These are phyloP conservation scores for Vicugna pacos DNA, from an alignment of 2,113 vertebrate species.

Conservation along the genomic window DNA sequence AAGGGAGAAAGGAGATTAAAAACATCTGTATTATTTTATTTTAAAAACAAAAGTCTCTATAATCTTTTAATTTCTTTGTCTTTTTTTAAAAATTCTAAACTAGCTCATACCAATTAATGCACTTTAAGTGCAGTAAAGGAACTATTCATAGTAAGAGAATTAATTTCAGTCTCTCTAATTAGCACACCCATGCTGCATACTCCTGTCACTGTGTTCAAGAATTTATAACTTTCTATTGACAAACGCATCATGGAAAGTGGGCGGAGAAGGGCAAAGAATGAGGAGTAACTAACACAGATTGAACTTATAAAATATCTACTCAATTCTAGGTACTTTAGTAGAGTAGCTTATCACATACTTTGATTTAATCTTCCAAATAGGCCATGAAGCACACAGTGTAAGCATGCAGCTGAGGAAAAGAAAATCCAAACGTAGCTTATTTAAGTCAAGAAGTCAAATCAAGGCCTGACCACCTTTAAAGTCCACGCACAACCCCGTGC, in stretches of 20 bases:
- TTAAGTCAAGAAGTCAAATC: conserved; percentile 13
- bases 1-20: background rate
- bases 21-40: background rate
- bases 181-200: background rate
- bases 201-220: background rate
- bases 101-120: background rate
- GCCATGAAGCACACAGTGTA: background rate
- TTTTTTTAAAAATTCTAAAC: background rate
- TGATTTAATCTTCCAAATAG: background rate
- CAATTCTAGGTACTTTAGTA: background rate
- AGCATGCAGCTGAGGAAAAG: background rate
- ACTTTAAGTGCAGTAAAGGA: background rate
- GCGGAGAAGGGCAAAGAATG: background rate
- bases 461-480: background rate
- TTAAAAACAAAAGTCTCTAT: conserved; percentile 36
- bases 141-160: conserved; percentile 1
- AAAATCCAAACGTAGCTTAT: background rate
- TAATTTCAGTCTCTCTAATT: background rate
- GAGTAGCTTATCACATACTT: background rate
- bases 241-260: background rate
- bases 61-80: background rate
- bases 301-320: background rate
- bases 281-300: background rate
- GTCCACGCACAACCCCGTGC: background rate
- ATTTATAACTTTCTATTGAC: background rate